Base-by-base conservation (phyloP, 2,797 vertebrate genomes). In the Pseudomugil gertrudae region DNA sequence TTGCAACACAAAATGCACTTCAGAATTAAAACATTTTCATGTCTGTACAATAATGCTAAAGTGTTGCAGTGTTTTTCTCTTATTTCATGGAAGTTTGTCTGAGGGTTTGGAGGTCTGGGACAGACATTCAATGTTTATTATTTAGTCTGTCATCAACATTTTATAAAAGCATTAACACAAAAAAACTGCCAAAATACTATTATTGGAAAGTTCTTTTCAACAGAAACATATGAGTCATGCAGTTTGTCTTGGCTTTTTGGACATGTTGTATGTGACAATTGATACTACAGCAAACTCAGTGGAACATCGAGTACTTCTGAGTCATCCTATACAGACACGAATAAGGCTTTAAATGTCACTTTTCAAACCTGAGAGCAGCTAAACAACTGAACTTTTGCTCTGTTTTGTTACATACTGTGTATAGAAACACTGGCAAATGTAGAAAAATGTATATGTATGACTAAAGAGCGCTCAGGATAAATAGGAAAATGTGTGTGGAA, bases 341-440 rank as follows among this genome's bases (percentile, higher is more conserved):
- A 24, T 21, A 68, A 50, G 38, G 59, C 30, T 53, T 57, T 53
- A 1, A 68, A 54, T 63, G 55, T 29, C 21, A 40, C 19, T 57
- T 63, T 45, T 29, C 8, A 66, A 55, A 15, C 5, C 30, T 35
- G 51, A 21, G 19, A 45, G 11, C 19, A 35, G 9, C 26, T 21
- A 10, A 23, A 9, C 15, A 21, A 23, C n/a, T 38, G 40, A 27
- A 32, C 48, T 4, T 15, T 19, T 36, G 23, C 57, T 53, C 38
- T 60, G 51, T 26, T 38, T 21, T 13, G 14, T 36, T 29, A 54
- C 13, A 27, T 51, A 8, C n/a, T 47, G 43, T 21, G 23, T 11
- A 67, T 67, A 23, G 23, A 64, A 69, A 59, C 15, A 32, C 15
- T 2, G 30, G 29, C 51, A 57, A 53, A 57, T 66, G 56, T 57